Evolutionary conservation across 1,140 invertebrate species (phyloP).

Genomic region (Trichomalopsis sarcophagae): DNA sequence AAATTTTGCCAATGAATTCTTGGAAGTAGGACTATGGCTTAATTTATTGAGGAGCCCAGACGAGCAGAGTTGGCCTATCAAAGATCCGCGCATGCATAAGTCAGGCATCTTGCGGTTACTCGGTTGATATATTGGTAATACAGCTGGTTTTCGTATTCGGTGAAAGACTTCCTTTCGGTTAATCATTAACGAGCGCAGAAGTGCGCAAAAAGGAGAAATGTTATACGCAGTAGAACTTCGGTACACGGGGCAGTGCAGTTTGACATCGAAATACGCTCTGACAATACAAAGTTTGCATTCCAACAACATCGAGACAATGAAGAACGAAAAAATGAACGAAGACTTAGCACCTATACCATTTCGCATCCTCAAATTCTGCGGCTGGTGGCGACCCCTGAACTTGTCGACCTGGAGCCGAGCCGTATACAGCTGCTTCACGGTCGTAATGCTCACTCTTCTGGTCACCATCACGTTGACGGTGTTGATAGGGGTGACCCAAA

Average conservation of each 20-base stretch:
- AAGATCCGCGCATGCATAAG: conserved; percentile 9
- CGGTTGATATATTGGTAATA: neutral
- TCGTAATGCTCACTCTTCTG: conserved; percentile 13
- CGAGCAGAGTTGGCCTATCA: neutral
- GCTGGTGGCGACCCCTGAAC: conserved; percentile 32
- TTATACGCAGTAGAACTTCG: neutral
- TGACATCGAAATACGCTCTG: neutral
- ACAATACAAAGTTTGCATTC: neutral
- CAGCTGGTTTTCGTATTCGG: neutral
- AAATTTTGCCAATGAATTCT: conserved; percentile 11
- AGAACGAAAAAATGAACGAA: conserved; percentile 2
- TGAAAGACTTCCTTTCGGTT: conserved; percentile 39
- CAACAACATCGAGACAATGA: neutral
- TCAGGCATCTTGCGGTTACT: conserved; percentile 19
- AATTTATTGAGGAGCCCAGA: neutral
- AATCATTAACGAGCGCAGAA: conserved; percentile 36
- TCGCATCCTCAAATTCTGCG: conserved; percentile 20
- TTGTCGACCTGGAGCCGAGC: neutral
- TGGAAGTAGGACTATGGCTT: neutral
- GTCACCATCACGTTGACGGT: neutral
- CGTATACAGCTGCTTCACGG: neutral
- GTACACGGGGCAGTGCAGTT: neutral
- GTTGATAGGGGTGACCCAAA: conserved; percentile 5
- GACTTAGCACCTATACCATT: conserved; percentile 38
- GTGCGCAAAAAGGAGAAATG: neutral